Evolutionary conservation across 2,888 invertebrate species (phyloP).

Genomic region (Sarcophaga subvicina): DNA sequence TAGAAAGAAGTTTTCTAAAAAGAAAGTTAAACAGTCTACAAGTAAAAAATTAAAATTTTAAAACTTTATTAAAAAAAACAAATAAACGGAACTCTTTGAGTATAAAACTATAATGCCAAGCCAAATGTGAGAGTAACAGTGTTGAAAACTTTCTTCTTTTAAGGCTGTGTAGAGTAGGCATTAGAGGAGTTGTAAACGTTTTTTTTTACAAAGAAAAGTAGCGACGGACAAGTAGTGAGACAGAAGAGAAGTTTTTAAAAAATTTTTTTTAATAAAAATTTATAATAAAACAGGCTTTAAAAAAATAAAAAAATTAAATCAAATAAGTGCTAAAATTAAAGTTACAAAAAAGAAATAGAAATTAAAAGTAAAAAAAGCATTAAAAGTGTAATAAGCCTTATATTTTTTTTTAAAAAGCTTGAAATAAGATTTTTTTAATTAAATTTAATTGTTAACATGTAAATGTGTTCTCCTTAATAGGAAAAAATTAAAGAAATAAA

Average conservation of each 20-base stretch:
- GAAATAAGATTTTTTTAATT: neutral
- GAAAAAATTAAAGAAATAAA: neutral
- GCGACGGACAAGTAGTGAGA: neutral
- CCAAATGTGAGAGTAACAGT: constrained; percentile 16
- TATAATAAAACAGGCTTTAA: constrained; percentile 25
- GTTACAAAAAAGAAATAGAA: neutral
- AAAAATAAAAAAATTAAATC: constrained; percentile 32
- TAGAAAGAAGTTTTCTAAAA: neutral
- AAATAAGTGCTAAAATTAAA: neutral
- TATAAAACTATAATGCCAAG: neutral
- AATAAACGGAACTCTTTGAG: constrained; percentile 1
- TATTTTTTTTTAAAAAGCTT: too few relatives aligned
- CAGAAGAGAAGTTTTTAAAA: neutral
- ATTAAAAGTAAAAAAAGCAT: neutral
- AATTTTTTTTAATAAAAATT: constrained; percentile 22
- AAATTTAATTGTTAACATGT: constrained; percentile 3
- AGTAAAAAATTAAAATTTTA: neutral
- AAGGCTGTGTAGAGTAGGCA: constrained; percentile 62
- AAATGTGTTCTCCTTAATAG: neutral
- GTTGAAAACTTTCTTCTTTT: constrained; percentile 33
- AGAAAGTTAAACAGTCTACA: neutral
- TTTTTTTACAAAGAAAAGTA: constrained; percentile 11
- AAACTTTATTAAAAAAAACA: neutral
- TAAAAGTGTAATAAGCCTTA: neutral
- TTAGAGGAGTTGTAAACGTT: constrained; percentile 36